A percentile compares a stretch with the other conserved stretches of the same genome.
phyloP scores from a whole-genome alignment of 2,113 vertebrate species.

The Galbula dea region DNA sequence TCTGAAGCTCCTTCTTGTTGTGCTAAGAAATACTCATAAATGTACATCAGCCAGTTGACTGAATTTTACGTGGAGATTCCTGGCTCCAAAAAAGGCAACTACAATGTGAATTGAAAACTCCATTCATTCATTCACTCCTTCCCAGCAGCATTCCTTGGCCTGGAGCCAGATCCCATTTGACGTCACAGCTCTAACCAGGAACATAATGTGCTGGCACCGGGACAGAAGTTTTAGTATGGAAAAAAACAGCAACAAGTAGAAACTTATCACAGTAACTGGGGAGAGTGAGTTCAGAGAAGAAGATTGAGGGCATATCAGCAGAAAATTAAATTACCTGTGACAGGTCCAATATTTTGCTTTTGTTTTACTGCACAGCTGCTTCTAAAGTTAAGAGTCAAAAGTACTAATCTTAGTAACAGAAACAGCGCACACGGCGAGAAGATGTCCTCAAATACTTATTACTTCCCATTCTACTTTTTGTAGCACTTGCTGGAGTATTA shows the following conservation, averaged over 20 bases:
- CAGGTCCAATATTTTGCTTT: neutral
- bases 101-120: neutral
- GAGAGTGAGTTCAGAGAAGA: neutral
- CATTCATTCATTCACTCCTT: slow-evolving; percentile 54
- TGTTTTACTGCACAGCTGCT: neutral
- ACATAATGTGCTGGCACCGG: slow-evolving; percentile 77
- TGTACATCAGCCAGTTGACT: neutral
- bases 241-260: slow-evolving; percentile 10
- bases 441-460: neutral
- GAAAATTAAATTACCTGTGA: neutral
- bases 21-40: neutral
- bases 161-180: slow-evolving; percentile 73
- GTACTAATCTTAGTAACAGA: neutral
- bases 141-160: slow-evolving; percentile 68
- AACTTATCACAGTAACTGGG: neutral
- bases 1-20: neutral
- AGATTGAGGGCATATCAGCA: neutral
- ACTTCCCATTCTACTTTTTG: neutral
- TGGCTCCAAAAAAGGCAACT: neutral
- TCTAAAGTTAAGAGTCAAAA: neutral
- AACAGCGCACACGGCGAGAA: neutral
- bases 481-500: neutral
- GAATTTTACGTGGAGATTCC: neutral
- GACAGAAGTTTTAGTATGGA: slow-evolving; percentile 52
- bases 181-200: slow-evolving; percentile 73